Conservation (phyloP, 2,113 vertebrate genomes). For the Aplodontia rufa region DNA sequence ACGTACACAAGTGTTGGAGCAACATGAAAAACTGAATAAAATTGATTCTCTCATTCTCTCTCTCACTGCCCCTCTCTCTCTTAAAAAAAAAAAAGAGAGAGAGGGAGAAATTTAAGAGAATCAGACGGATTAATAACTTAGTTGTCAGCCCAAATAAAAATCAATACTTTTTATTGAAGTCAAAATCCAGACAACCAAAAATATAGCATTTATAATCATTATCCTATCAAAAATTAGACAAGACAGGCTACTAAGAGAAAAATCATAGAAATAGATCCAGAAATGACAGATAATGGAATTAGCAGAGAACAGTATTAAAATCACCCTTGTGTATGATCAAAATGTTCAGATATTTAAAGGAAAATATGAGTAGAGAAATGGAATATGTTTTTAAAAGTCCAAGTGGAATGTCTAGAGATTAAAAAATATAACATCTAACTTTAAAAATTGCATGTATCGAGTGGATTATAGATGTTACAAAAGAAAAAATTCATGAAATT, state of each 20-base stretch:
- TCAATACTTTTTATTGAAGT: not conserved
- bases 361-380: not conserved
- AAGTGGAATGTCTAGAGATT: not conserved
- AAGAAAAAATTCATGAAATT: not conserved
- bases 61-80: no score
- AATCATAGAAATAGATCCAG: not conserved
- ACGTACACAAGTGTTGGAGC: no score
- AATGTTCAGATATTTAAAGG: not conserved
- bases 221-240: not conserved
- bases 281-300: not conserved
- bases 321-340: not conserved
- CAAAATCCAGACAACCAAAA: not conserved
- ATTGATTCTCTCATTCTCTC: no score
- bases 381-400: not conserved
- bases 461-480: not conserved
- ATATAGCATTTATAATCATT: not conserved
- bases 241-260: not conserved
- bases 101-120: not conserved
- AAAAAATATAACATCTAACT: not conserved
- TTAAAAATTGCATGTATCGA: not conserved
- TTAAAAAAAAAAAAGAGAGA: no score
- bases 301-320: not conserved
- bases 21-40: no score
- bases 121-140: not conserved
- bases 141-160: not conserved